Conservation (phyloP, 2,113 vertebrate species). For the Boulengeromyrus knoepffleri region DNA sequence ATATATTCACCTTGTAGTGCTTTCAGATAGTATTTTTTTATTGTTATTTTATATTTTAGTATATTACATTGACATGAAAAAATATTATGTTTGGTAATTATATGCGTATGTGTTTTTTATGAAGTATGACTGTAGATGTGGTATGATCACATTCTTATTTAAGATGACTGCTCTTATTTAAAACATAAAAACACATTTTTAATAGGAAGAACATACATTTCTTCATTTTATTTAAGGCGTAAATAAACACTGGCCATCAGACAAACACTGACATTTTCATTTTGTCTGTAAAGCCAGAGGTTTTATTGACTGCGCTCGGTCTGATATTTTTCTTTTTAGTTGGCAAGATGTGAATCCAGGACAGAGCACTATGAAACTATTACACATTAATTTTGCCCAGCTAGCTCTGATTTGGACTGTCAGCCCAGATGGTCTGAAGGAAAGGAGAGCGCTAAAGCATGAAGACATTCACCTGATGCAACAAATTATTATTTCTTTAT, state of each 20-base stretch:
- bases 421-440: background rate
- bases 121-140: background rate
- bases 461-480: background rate
- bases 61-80: background rate
- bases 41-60: background rate
- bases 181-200: background rate
- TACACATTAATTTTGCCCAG: background rate
- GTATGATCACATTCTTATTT: background rate
- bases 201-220: background rate
- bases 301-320: background rate
- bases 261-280: background rate
- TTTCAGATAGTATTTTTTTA: background rate
- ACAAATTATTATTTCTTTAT: background rate
- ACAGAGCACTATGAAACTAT: background rate
- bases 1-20: background rate
- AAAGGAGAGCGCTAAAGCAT: background rate
- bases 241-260: background rate
- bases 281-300: background rate
- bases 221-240: background rate
- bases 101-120: background rate
- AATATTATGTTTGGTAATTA: background rate
- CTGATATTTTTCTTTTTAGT: background rate
- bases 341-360: conserved; percentile 1
- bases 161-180: background rate
- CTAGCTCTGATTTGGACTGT: background rate